A percentile compares a stretch with the other conserved stretches of the same genome.
phyloP scores from a whole-genome alignment of 2,113 vertebrate species.

The Propithecus coquereli region DNA sequence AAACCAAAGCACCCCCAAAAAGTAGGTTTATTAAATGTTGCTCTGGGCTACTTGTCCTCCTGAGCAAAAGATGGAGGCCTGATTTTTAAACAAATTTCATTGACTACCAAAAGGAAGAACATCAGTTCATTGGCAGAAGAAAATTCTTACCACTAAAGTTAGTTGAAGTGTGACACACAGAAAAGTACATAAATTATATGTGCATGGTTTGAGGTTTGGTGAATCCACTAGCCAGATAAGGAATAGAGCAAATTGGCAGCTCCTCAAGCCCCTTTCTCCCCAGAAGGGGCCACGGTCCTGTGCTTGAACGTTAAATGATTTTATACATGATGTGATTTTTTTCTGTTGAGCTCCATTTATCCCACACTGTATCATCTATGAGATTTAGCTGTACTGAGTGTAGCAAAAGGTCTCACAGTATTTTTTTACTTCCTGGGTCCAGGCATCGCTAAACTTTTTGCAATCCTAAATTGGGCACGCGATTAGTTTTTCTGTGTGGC shows the following conservation, averaged over 20 bases:
- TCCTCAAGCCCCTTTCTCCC: too few relatives aligned
- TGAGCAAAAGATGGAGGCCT: background rate
- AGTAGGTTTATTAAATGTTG: background rate
- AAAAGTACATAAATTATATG: rapidly evolving
- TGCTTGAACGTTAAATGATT: background rate
- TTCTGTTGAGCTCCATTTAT: too few relatives aligned
- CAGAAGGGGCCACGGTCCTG: background rate
- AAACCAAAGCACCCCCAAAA: background rate
- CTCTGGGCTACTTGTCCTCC: background rate
- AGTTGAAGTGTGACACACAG: background rate
- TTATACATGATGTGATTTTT: background rate
- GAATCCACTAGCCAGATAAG: background rate
- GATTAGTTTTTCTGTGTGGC: background rate
- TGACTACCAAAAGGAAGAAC: background rate
- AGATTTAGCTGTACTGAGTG: background rate
- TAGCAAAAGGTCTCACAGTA: too few relatives aligned
- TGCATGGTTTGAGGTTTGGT: background rate
- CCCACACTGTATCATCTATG: rapidly evolving
- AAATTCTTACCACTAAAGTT: background rate
- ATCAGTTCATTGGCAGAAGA: background rate
- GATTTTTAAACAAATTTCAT: background rate
- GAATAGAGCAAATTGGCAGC: background rate
- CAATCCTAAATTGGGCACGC: background rate
- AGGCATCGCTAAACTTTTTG: background rate
- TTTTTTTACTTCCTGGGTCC: too few relatives aligned